Conservation (phyloP, 2,888 invertebrate species). For the Leptura quadrifasciata region DNA sequence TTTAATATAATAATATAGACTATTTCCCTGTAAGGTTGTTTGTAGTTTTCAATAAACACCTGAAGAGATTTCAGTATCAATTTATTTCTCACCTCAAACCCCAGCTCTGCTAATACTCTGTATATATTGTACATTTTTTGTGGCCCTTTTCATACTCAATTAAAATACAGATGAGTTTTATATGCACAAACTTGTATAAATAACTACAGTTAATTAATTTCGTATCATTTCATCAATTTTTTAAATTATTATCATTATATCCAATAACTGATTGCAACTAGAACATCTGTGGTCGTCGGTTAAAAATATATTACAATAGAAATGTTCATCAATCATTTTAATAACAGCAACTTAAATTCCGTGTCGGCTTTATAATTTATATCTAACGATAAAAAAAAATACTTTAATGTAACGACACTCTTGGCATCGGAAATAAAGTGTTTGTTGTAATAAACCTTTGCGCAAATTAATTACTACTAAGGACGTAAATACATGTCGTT, state of each 20-base stretch:
- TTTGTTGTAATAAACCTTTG: slow-evolving; percentile 19
- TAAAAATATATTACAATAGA: slow-evolving; percentile 6
- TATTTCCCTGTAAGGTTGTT: too few species aligned
- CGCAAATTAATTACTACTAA: slow-evolving; percentile 47
- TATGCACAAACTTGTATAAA: too few species aligned
- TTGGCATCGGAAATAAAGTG: slow-evolving; percentile 23
- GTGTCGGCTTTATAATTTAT: slow-evolving; percentile 17
- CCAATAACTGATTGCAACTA: not conserved
- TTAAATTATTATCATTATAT: not conserved
- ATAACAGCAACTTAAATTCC: not conserved
- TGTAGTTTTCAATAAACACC: too few species aligned
- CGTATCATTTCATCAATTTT: not conserved
- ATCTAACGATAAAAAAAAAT: slow-evolving; percentile 26
- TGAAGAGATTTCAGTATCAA: too few species aligned
- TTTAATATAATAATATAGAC: too few species aligned
- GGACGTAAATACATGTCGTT: slow-evolving; percentile 48
- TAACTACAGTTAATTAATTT: not conserved
- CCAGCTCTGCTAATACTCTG: too few species aligned
- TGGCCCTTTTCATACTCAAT: too few species aligned
- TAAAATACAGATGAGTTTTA: too few species aligned
- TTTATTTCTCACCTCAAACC: too few species aligned
- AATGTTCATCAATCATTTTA: slow-evolving; percentile 30
- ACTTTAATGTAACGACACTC: not conserved
- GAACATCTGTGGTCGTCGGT: not conserved
- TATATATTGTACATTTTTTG: too few species aligned